Percentiles rank a stretch among this genome's conserved stretches.
Conservation (phyloP, 2,888 invertebrate genomes). For the Nephrotoma guestfalica region DNA sequence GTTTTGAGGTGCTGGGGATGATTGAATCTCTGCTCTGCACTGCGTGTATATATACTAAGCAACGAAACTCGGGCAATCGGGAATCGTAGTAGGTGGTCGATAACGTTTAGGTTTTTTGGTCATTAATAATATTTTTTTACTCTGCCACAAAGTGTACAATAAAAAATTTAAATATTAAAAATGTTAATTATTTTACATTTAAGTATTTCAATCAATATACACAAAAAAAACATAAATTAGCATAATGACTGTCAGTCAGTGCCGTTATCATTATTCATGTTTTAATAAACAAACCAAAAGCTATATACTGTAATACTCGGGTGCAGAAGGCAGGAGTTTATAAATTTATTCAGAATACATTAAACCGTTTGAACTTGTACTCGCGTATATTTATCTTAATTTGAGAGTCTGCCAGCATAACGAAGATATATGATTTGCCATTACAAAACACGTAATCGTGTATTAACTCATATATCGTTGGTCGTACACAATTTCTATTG, state of each 20-base stretch:
- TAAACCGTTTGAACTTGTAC: background rate
- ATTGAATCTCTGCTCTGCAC: background rate
- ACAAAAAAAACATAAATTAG: background rate
- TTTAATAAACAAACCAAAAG: background rate
- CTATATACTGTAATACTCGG: no score
- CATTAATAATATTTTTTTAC: background rate
- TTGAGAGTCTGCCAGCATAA: background rate
- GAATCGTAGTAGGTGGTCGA: background rate
- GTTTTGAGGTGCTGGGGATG: background rate
- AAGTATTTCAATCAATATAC: background rate
- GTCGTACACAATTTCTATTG: background rate
- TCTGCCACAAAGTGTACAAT: background rate
- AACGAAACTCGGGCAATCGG: background rate
- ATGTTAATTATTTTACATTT: background rate
- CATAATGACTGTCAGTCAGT: background rate
- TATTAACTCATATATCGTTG: no score
- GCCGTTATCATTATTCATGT: background rate
- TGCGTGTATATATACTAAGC: background rate
- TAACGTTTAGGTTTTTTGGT: background rate
- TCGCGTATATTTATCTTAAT: background rate
- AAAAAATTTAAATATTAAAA: background rate
- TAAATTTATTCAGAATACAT: background rate
- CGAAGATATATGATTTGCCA: background rate
- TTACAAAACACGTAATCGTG: background rate
- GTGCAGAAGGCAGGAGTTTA: background rate